phyloP scores from a whole-genome alignment of 2,888 invertebrate genomes.

The Drosophila borborema region DNA sequence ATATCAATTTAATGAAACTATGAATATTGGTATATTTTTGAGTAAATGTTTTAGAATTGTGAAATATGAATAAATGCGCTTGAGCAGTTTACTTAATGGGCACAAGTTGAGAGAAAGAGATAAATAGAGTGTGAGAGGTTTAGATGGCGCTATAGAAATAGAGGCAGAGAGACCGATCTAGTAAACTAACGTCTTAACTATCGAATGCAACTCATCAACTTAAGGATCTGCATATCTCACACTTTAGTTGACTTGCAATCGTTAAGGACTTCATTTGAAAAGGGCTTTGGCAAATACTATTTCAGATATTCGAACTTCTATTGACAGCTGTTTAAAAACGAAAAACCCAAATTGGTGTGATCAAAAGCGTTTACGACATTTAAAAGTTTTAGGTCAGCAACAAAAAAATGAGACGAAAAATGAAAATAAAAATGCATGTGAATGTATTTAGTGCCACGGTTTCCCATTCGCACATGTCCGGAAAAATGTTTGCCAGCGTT shows the following conservation, averaged over 20 bases:
- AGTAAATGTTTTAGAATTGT: background rate
- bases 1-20: conserved; percentile 8
- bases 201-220: background rate
- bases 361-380: conserved; percentile 55
- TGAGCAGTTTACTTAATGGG: too few species aligned
- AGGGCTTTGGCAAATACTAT: background rate
- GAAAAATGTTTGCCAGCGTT: conserved; percentile 35
- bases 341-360: conserved; percentile 31
- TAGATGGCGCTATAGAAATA: too few species aligned
- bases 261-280: background rate
- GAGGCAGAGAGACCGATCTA: too few species aligned
- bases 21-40: background rate
- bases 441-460: conserved; percentile 32
- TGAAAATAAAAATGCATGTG: conserved; percentile 22
- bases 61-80: too few species aligned
- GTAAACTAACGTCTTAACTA: background rate
- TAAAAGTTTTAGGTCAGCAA: conserved; percentile 40
- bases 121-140: too few species aligned
- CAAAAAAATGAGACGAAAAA: background rate
- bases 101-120: too few species aligned
- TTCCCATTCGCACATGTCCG: conserved; percentile 35
- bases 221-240: background rate
- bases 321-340: conserved; percentile 25
- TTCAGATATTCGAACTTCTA: conserved; percentile 12
- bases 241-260: background rate